Conservation (phyloP, 2,888 invertebrate species). For the Ormyrus pomaceus region DNA sequence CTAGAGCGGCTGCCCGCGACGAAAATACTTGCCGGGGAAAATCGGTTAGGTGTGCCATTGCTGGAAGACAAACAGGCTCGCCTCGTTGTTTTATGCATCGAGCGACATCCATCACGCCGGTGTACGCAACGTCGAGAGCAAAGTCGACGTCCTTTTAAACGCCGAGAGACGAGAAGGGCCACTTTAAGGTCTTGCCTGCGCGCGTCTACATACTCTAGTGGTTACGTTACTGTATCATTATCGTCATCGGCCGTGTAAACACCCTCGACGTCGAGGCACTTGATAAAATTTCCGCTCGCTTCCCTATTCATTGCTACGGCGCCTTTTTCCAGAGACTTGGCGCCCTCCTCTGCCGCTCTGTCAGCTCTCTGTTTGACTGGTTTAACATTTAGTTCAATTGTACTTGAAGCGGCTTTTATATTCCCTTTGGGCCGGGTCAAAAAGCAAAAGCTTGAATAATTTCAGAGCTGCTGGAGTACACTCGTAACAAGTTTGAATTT, state of each 20-base stretch:
- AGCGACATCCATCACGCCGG: constrained; percentile 37
- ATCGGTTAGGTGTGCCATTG: too few relatives aligned
- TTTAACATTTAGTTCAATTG: not conserved
- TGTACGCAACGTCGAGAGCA: constrained; percentile 3
- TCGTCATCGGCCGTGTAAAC: constrained; percentile 48
- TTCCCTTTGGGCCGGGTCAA: too few relatives aligned
- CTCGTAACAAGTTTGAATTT: too few relatives aligned
- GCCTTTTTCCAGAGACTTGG: not conserved
- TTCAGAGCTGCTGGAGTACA: too few relatives aligned
- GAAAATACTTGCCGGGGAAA: too few relatives aligned
- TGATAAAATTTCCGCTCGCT: constrained; percentile 25
- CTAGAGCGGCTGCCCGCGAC: too few relatives aligned
- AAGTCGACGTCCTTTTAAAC: constrained; percentile 34
- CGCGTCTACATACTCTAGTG: constrained; percentile 31
- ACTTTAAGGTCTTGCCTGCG: constrained; percentile 14
- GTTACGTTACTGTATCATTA: constrained; percentile 49
- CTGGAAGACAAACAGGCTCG: not conserved
- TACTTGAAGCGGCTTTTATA: too few relatives aligned
- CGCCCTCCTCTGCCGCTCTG: not conserved
- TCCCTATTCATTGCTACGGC: not conserved
- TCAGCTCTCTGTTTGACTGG: constrained; percentile 10
- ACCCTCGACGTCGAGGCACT: constrained; percentile 35
- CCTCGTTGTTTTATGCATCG: constrained; percentile 43
- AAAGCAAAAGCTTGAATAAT: too few relatives aligned
- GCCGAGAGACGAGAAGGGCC: not conserved